These are phyloP conservation scores for Pogonomyrmex californicus DNA, from an alignment of 1,140 invertebrate genomes.

Conservation along the genomic window DNA sequence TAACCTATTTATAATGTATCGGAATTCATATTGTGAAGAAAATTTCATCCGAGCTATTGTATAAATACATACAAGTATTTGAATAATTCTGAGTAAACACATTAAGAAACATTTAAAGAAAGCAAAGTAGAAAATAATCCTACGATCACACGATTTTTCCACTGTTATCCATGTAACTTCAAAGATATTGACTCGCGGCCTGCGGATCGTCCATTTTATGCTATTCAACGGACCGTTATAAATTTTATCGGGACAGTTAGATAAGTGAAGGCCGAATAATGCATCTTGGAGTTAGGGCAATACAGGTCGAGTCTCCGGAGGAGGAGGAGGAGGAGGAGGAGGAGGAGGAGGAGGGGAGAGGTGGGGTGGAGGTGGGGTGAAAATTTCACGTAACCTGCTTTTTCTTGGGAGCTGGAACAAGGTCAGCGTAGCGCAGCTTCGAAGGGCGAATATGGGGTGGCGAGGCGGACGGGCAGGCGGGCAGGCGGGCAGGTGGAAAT, in stretches of 20 bases:
- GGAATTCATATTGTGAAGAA: background rate
- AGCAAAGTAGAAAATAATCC: background rate
- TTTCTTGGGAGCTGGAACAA: conserved; percentile 56
- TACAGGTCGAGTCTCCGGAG: conserved; percentile 21
- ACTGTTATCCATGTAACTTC: background rate
- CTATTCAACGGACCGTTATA: background rate
- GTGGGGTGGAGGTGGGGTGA: background rate
- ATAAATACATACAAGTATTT: background rate
- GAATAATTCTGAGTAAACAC: background rate
- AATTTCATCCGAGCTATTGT: background rate
- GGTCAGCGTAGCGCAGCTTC: conserved; percentile 48
- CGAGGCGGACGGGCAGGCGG: conserved; percentile 39
- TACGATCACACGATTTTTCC: background rate
- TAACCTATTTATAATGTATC: conserved; percentile 34
- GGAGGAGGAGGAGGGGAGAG: no score
- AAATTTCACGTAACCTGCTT: conserved; percentile 58
- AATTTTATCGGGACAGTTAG: conserved; percentile 28
- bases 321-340: no score
- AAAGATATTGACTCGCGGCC: background rate
- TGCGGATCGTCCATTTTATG: background rate
- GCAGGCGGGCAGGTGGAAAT: conserved; percentile 40
- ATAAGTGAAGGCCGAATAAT: conserved; percentile 31
- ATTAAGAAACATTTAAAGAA: background rate
- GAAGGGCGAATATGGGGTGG: conserved; percentile 56
- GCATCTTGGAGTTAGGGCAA: conserved; percentile 4